phyloP scores from a whole-genome alignment of 2,113 vertebrate genomes.

The Solea solea region DNA sequence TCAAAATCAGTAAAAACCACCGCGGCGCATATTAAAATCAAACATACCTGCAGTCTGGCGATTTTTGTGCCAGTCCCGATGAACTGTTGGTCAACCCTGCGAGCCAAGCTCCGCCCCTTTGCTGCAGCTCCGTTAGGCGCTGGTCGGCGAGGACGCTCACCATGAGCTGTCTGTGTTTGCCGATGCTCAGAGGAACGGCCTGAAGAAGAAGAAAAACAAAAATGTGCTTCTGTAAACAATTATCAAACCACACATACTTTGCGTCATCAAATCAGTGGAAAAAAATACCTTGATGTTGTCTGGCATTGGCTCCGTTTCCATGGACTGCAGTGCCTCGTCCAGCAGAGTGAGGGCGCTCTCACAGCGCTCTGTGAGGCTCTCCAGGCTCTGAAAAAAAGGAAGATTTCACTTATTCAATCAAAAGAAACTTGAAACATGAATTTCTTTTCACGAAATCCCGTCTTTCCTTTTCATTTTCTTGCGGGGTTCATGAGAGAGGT shows the following conservation, averaged over 20 bases:
- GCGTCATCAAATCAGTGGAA: neutral
- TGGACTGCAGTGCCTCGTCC: slow-evolving; percentile 75
- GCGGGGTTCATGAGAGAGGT: slow-evolving; percentile 29
- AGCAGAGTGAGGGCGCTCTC: slow-evolving; percentile 80
- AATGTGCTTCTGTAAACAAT: neutral
- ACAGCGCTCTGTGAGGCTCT: slow-evolving; percentile 79
- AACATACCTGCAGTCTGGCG: slow-evolving; percentile 81
- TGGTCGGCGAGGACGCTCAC: slow-evolving; percentile 86
- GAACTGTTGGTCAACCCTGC: slow-evolving; percentile 84
- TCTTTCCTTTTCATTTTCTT: neutral
- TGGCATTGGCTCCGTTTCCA: slow-evolving; percentile 77
- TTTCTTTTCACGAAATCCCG: neutral
- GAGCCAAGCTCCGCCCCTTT: slow-evolving; percentile 87
- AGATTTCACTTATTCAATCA: too few species aligned
- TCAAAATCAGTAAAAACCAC: too few species aligned
- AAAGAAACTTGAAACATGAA: neutral
- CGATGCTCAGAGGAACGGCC: slow-evolving; percentile 76
- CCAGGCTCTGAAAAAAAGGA: slow-evolving; percentile 74
- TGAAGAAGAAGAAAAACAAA: slow-evolving; percentile 29
- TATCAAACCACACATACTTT: neutral
- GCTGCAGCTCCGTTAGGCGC: slow-evolving; percentile 85
- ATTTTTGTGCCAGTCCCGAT: slow-evolving; percentile 73
- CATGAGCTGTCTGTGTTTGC: slow-evolving; percentile 84
- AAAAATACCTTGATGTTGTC: slow-evolving; percentile 71
- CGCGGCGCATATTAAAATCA: too few species aligned